Percentiles rank a stretch among this genome's conserved stretches.
Evolutionary conservation across 2,113 vertebrate species (phyloP).

Genomic region (Camelus dromedarius): DNA sequence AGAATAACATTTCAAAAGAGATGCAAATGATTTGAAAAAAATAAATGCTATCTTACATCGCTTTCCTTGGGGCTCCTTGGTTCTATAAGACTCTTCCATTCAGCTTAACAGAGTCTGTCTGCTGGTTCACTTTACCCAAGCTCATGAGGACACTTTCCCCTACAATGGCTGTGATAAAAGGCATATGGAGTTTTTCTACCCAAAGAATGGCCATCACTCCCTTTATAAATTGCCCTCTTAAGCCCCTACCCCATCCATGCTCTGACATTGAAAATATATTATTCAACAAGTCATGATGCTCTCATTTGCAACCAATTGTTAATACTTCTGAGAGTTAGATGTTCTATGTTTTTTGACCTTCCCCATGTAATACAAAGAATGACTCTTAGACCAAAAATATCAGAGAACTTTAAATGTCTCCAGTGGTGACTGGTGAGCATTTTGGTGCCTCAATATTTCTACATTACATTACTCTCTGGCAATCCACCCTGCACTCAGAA

Average conservation of each 20-base stretch:
- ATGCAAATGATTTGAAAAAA: not conserved
- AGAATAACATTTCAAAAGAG: not conserved
- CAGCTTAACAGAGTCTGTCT: fast-evolving
- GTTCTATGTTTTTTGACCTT: not conserved
- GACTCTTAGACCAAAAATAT: not conserved
- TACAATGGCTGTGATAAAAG: not conserved
- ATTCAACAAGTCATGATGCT: not conserved
- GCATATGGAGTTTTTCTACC: not conserved
- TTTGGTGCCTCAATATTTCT: not conserved
- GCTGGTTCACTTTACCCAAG: not conserved
- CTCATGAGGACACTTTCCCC: not conserved
- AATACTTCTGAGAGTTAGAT: not conserved
- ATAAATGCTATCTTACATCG: not conserved
- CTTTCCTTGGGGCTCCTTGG: not conserved
- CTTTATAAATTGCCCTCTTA: constrained; percentile 11
- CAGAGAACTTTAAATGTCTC: not conserved
- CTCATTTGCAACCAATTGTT: not conserved
- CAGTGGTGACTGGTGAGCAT: not conserved
- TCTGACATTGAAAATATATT: not conserved
- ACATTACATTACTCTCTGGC: not conserved
- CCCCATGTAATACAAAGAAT: not conserved
- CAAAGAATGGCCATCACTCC: not conserved
- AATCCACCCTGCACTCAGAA: not conserved
- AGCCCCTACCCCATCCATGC: not conserved
- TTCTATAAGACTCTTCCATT: not conserved